Evolutionary conservation across 92 coral and sea anemone species (phyloP), one percentile per base, ranked within the genome.

Genomic region (Parazoanthus swiftii): DNA sequence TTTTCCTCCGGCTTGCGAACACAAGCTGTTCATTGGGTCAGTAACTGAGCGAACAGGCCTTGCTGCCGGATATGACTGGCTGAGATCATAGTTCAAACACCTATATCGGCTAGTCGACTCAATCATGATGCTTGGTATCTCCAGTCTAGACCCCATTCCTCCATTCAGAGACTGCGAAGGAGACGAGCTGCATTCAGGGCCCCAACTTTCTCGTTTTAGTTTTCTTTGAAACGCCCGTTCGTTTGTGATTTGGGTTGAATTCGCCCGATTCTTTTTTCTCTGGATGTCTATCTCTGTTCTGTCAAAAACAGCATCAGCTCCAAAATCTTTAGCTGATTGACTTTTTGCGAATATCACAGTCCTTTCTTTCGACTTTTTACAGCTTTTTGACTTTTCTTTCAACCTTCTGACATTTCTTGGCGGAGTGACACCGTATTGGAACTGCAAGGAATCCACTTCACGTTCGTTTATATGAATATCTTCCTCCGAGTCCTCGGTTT

Each of bases 191-290:
- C 85, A 91, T 1, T 90, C 86, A 11, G 89, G 66, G 37, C 94
- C 95, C 71, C 92, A 79, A 48, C 97, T 92, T 71, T 88, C 90
- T 65, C 97, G 89, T 74, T 94, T 94, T 72, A 88, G 58, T 86
- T 93, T 84, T 76, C 98, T 88, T 73, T 91, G 95, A 81, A 90
- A 92, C 7, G 95, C 95, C 65, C 98, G 88, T 80, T 94, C 98
- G 46, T 86, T 88, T 18, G 92, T 85, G 35, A 91, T 90, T 79
- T 88, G 93, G 46, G 95, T 84, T 14, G 90, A 90, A 50, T 81
- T 85, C 35, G 89, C 93, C 15, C 93, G 90, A 36, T 90, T 56
- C 89, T 89, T 89, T 79, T 94, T 94, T 59, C 86, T 93, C 85
- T 92, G 93, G 38, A 89, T 81, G 44, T 93, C 95, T 15, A 36